Percentiles rank a stretch among this genome's conserved stretches.
These are phyloP conservation scores for Tragopan temminckii DNA, from an alignment of 2,797 vertebrate species.

Conservation along the genomic window DNA sequence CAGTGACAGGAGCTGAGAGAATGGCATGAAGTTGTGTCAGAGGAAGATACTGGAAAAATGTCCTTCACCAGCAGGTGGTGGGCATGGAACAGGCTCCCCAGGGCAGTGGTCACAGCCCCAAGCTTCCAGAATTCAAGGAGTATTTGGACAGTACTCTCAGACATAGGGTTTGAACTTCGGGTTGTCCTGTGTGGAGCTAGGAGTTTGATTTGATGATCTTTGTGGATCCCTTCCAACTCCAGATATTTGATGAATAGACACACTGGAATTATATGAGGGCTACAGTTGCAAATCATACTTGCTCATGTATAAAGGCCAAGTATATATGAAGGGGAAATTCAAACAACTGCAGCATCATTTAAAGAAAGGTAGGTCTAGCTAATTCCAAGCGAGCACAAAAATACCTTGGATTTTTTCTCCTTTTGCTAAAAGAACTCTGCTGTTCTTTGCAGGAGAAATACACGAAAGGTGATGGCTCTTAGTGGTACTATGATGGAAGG, in stretches of 20 bases:
- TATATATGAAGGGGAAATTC: background rate
- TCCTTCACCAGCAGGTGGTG: too few species aligned
- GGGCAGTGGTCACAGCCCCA: too few species aligned
- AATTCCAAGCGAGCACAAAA: background rate
- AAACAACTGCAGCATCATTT: background rate
- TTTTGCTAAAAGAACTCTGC: background rate
- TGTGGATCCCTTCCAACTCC: background rate
- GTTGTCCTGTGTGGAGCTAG: background rate
- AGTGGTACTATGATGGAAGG: background rate
- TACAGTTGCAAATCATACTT: background rate
- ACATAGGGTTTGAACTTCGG: background rate
- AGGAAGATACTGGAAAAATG: too few species aligned
- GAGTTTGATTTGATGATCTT: background rate
- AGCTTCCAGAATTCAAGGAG: too few species aligned
- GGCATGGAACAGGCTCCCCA: too few species aligned
- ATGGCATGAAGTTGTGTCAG: too few species aligned
- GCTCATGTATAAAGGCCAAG: background rate
- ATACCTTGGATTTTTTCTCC: background rate
- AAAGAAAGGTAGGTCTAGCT: background rate
- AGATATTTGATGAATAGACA: background rate
- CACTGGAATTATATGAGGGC: background rate
- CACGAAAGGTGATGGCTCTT: background rate
- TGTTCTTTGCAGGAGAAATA: background rate
- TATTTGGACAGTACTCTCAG: background rate
- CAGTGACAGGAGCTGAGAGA: too few species aligned